A percentile compares a stretch with the other conserved stretches of the same genome.
Evolutionary conservation across 2,797 vertebrate species (phyloP).

Genomic region (Luscinia megarhynchos): DNA sequence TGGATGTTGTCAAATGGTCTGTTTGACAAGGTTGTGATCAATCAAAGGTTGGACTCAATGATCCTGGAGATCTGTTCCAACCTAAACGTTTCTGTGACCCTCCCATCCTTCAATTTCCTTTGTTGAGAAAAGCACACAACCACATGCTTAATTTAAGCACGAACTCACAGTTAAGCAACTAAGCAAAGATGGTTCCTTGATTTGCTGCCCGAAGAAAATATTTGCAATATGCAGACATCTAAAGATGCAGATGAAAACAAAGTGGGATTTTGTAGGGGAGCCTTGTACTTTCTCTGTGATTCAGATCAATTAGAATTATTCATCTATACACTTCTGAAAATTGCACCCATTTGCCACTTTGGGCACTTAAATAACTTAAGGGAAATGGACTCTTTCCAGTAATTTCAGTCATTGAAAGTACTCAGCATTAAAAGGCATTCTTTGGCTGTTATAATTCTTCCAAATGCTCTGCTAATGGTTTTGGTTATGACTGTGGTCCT

Average conservation of each 20-base stretch:
- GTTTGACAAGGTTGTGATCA: not conserved
- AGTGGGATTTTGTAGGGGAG: not conserved
- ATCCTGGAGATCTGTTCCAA: not conserved
- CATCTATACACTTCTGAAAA: constrained; percentile 12
- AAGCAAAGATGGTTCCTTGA: not conserved
- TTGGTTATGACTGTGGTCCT: not conserved
- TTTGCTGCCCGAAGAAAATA: not conserved
- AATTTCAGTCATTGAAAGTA: constrained; percentile 53
- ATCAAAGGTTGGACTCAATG: not conserved
- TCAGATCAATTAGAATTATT: constrained; percentile 51
- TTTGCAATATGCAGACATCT: not conserved
- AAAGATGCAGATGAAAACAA: not conserved
- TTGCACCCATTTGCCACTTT: constrained; percentile 39
- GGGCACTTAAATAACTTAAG: constrained; percentile 42
- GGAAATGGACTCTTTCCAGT: constrained; percentile 40
- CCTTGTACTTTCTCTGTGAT: not conserved
- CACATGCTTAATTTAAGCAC: not conserved
- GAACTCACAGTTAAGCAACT: not conserved
- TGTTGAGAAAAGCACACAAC: not conserved
- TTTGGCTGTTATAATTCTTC: constrained; percentile 47
- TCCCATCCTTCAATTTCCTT: not conserved
- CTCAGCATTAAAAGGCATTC: constrained; percentile 31
- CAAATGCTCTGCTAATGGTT: constrained; percentile 33
- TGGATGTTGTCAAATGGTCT: too few relatives aligned
- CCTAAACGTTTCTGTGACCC: not conserved